Evolutionary conservation across 2,113 vertebrate genomes (phyloP).

Genomic region (Halcyon senegalensis): DNA sequence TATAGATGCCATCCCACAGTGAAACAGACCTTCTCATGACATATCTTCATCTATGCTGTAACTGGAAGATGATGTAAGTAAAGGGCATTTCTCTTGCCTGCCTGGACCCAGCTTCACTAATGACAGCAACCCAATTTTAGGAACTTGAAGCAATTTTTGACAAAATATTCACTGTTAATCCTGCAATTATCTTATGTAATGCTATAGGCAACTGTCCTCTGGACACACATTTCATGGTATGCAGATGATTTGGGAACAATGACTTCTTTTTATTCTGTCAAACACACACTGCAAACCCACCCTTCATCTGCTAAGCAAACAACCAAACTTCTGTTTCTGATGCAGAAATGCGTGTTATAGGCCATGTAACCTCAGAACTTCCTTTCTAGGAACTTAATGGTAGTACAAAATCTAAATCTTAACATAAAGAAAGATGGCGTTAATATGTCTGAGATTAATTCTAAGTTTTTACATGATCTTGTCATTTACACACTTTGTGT

Average conservation of each 20-base stretch:
- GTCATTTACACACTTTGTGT: background rate
- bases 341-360: background rate
- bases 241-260: fast-evolving
- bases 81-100: background rate
- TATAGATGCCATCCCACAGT: background rate
- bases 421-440: background rate
- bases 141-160: background rate
- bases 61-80: background rate
- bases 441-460: background rate
- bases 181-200: background rate
- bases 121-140: background rate
- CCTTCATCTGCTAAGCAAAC: background rate
- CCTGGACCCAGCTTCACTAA: background rate
- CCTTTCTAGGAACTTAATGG: background rate
- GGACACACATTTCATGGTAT: background rate
- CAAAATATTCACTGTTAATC: background rate
- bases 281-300: background rate
- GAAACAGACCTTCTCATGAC: background rate
- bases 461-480: background rate
- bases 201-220: background rate
- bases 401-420: background rate
- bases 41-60: background rate
- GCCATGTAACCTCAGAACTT: background rate
- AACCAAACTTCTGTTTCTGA: background rate
- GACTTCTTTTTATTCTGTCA: background rate